Percentiles rank a stretch among this genome's conserved stretches.
These are phyloP conservation scores for Perca flavescens DNA, from an alignment of 2,113 vertebrate species.

Conservation along the genomic window DNA sequence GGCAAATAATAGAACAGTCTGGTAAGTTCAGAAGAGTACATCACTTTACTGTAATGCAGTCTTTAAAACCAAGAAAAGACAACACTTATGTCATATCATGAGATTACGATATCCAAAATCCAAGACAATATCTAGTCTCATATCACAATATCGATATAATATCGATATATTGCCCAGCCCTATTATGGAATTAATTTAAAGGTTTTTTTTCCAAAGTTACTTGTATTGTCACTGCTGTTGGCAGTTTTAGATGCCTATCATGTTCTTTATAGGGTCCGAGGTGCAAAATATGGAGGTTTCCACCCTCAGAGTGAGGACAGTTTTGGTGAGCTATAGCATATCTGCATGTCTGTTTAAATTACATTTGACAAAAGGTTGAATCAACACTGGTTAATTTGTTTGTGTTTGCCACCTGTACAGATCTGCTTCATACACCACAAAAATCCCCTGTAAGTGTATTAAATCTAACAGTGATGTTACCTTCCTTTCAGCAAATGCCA, in stretches of 20 bases:
- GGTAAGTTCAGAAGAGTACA: too few species aligned
- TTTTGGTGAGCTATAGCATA: constrained; percentile 65
- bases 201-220: background rate
- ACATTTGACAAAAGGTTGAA: background rate
- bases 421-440: constrained; percentile 68
- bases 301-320: constrained; percentile 25
- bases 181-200: background rate
- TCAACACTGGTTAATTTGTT: background rate
- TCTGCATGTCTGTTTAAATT: background rate
- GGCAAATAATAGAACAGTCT: too few species aligned
- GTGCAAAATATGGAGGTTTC: constrained; percentile 28
- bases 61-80: too few species aligned
- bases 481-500: background rate
- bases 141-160: too few species aligned
- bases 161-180: too few species aligned
- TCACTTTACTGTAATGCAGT: too few species aligned
- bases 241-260: background rate
- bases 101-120: too few species aligned
- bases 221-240: background rate
- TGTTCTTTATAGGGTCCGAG: constrained; percentile 44
- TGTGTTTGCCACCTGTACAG: constrained; percentile 47
- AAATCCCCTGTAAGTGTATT: constrained; percentile 70
- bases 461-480: background rate
- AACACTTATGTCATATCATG: too few species aligned
- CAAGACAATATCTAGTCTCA: too few species aligned